Evolutionary conservation across 2,888 invertebrate genomes (phyloP).

Genomic region (Trichopoda pennipes): DNA sequence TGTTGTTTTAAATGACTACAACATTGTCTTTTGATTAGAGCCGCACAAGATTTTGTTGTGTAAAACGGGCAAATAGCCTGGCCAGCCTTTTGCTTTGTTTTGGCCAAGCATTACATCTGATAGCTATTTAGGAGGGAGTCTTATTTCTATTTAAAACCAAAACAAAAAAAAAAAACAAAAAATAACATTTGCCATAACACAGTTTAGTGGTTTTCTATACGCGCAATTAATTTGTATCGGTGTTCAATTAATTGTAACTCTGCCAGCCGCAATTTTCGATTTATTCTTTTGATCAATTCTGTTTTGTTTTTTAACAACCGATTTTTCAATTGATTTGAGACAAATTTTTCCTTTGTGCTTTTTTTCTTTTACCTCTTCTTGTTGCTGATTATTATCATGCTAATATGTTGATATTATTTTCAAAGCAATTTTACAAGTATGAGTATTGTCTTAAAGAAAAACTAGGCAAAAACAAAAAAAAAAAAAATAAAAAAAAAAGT

Average conservation of each 20-base stretch:
- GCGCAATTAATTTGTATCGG: constrained; percentile 69
- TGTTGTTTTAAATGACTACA: constrained; percentile 67
- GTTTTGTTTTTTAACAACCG: constrained; percentile 67
- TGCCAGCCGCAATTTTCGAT: constrained; percentile 67
- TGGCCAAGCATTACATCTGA: not conserved
- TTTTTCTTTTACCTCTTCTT: constrained; percentile 44
- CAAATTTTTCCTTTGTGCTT: constrained; percentile 39
- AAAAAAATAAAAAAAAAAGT: too few species aligned
- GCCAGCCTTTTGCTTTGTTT: constrained; percentile 14
- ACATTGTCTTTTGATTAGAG: constrained; percentile 65
- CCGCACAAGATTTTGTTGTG: constrained; percentile 41
- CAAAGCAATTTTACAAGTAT: constrained; percentile 13
- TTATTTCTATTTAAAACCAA: not conserved
- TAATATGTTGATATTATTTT: constrained; percentile 45
- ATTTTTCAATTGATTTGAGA: constrained; percentile 63
- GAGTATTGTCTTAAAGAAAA: not conserved
- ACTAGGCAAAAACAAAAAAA: not conserved
- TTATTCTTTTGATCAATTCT: constrained; percentile 69
- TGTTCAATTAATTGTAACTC: constrained; percentile 69
- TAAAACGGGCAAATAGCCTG: constrained; percentile 24
- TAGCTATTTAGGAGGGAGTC: constrained; percentile 21
- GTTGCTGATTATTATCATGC: constrained; percentile 64
- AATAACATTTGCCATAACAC: not conserved
- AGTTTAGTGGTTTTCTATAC: constrained; percentile 52
- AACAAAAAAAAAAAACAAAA: not conserved